Conservation (phyloP, 2,797 vertebrate genomes). For the Fistularia commersonii region DNA sequence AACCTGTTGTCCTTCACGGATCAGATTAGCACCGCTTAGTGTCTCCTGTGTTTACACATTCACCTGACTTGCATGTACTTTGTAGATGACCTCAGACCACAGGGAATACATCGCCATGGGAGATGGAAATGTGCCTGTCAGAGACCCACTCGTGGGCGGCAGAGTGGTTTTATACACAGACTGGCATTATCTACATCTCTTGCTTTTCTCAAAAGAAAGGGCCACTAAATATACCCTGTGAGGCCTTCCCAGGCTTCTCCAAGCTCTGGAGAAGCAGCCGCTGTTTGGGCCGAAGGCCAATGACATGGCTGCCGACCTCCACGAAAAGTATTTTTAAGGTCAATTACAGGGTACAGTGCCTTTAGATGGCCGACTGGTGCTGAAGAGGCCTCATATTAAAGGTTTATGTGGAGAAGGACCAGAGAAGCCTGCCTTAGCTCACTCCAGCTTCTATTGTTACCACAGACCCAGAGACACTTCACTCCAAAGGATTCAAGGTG, state of each 20-base stretch:
- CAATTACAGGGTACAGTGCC: constrained; percentile 83
- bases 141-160: constrained; percentile 66
- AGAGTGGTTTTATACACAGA: constrained; percentile 76
- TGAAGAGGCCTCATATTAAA: constrained; percentile 81
- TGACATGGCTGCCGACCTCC: constrained; percentile 81
- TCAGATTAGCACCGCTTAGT: constrained; percentile 6
- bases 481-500: constrained; percentile 32
- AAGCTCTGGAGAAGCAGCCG: constrained; percentile 66
- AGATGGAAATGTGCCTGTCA: constrained; percentile 57
- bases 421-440: constrained; percentile 67
- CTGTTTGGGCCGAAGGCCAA: constrained; percentile 76
- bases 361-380: constrained; percentile 76
- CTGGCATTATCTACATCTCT: constrained; percentile 79
- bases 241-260: constrained; percentile 79
- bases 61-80: constrained; percentile 33
- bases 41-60: constrained; percentile 17
- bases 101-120: constrained; percentile 54
- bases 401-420: constrained; percentile 79
- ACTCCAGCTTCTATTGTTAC: constrained; percentile 74
- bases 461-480: constrained; percentile 63
- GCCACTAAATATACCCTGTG: constrained; percentile 79
- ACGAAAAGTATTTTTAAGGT: constrained; percentile 86
- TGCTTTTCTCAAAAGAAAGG: constrained; percentile 74
- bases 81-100: constrained; percentile 55
- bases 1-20: constrained; percentile 10